Percentiles rank a stretch among this genome's conserved stretches.
Evolutionary conservation across 2,113 vertebrate genomes (phyloP).

Genomic region (Oxyruncus cristatus): DNA sequence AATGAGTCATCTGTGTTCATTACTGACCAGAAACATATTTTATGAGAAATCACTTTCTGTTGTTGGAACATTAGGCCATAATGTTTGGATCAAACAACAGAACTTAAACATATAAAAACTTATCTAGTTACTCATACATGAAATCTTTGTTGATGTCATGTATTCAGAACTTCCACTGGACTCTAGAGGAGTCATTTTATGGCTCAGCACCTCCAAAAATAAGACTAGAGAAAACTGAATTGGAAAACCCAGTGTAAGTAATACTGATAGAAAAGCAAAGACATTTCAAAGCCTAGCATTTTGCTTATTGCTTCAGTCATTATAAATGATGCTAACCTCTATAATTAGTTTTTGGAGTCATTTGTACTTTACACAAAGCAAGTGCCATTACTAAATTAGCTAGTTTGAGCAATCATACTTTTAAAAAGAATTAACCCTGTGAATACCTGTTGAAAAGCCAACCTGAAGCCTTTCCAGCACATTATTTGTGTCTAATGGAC

Average conservation of each 20-base stretch:
- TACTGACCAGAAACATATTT: background rate
- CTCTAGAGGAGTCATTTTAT: background rate
- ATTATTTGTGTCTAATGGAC: background rate
- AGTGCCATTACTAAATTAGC: background rate
- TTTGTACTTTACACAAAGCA: background rate
- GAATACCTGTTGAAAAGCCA: background rate
- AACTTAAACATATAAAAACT: background rate
- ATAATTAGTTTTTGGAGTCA: background rate
- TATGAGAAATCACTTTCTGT: background rate
- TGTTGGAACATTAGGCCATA: background rate
- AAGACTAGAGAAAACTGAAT: background rate
- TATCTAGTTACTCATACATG: background rate
- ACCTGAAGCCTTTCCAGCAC: background rate
- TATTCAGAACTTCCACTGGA: background rate
- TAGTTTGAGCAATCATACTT: background rate
- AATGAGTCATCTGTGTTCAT: background rate
- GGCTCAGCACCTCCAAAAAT: background rate
- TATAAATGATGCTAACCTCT: background rate
- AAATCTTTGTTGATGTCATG: background rate
- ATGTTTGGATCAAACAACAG: background rate
- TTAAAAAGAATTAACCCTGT: background rate
- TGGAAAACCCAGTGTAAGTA: background rate
- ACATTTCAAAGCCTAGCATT: background rate
- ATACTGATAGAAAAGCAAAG: background rate
- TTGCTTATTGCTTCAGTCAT: background rate